Conservation (phyloP, 2,888 invertebrate genomes). For the Synanthedon andrenaeformis region DNA sequence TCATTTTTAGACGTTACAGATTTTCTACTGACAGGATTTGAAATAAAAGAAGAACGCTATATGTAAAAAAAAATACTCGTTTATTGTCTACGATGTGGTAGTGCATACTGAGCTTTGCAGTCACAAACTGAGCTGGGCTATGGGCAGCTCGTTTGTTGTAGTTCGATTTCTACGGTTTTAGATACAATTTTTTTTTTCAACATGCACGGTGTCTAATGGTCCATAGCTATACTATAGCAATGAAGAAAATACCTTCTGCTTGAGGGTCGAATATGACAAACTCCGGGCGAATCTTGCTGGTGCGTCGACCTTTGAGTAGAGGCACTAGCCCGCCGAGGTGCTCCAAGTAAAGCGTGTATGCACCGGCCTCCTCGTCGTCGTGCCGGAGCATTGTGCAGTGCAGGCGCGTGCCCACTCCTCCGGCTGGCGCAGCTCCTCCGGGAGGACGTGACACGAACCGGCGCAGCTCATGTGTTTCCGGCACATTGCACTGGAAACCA, state of each 20-base stretch:
- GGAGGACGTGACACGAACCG: slow-evolving; percentile 96
- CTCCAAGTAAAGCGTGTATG: slow-evolving; percentile 92
- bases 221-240: too few relatives aligned
- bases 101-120: too few relatives aligned
- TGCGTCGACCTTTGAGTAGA: slow-evolving; percentile 92
- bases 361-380: slow-evolving; percentile 84
- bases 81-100: too few relatives aligned
- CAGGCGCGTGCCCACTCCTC: slow-evolving; percentile 81
- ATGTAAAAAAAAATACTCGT: too few relatives aligned
- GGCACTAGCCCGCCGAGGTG: slow-evolving; percentile 97
- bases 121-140: too few relatives aligned
- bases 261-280: slow-evolving; percentile 97
- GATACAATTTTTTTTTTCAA: too few relatives aligned
- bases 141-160: too few relatives aligned
- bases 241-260: slow-evolving; percentile 71
- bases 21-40: too few relatives aligned
- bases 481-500: slow-evolving; percentile 86
- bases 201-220: too few relatives aligned
- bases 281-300: slow-evolving; percentile 96
- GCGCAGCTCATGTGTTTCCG: slow-evolving; percentile 86
- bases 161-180: too few relatives aligned
- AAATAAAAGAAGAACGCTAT: too few relatives aligned
- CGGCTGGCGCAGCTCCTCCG: background rate
- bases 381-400: slow-evolving; percentile 98
- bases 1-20: too few relatives aligned